These are phyloP conservation scores for Hypotaenidia okinawae DNA, from an alignment of 2,797 vertebrate genomes.

Conservation along the genomic window DNA sequence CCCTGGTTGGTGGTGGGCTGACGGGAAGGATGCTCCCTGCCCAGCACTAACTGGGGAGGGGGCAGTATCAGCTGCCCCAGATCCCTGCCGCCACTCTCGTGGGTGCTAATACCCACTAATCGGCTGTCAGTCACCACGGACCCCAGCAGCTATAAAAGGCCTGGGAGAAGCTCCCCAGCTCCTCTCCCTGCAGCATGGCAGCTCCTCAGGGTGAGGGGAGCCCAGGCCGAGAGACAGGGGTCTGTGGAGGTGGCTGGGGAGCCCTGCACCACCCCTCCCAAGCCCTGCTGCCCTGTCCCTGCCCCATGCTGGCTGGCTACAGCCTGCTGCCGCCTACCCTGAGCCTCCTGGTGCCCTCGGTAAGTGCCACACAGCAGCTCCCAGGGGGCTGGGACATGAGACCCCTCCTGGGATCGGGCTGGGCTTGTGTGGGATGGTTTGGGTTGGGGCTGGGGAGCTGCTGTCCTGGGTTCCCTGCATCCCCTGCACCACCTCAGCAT, in stretches of 20 bases:
- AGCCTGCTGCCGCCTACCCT: not conserved
- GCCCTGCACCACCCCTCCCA: not conserved
- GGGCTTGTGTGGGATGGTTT: not conserved
- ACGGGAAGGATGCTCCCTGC: not conserved
- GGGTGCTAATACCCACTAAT: slow-evolving; percentile 54
- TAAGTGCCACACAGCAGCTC: not conserved
- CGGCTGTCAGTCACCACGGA: slow-evolving; percentile 7
- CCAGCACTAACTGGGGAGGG: not conserved
- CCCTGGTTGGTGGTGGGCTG: not conserved
- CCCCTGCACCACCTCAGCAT: not conserved
- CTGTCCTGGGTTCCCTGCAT: not conserved
- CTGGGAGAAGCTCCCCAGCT: not conserved
- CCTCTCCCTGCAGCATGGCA: slow-evolving; percentile 37
- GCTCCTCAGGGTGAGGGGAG: not conserved
- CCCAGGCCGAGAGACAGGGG: not conserved
- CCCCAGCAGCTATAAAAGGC: slow-evolving; percentile 49
- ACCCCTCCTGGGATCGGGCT: not conserved
- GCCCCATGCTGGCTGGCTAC: not conserved
- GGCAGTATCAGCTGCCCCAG: not conserved
- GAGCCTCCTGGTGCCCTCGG: not conserved
- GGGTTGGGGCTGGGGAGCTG: not conserved
- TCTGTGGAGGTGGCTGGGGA: not conserved
- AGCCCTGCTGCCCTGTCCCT: not conserved
- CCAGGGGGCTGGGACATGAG: rapidly evolving
- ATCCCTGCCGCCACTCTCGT: not conserved